Percentiles rank a stretch among this genome's conserved stretches.
phyloP scores from a whole-genome alignment of 2,888 invertebrate genomes.

The Apamea epomidion region DNA sequence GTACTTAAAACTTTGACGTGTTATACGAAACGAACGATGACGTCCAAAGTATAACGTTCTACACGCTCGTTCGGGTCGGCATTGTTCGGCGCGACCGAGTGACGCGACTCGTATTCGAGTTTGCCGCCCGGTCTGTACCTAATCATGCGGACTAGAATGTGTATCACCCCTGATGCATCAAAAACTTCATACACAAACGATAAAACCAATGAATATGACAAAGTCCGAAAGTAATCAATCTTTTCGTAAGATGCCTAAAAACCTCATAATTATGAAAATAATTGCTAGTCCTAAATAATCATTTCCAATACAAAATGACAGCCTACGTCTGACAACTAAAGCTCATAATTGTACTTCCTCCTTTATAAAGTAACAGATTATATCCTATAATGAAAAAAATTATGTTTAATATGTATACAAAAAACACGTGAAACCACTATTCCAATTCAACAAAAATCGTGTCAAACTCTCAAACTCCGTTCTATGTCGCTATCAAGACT shows the following conservation, averaged over 20 bases:
- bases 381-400: neutral
- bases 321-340: neutral
- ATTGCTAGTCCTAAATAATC: neutral
- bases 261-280: neutral
- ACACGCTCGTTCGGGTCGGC: too few relatives aligned
- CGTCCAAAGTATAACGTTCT: too few relatives aligned
- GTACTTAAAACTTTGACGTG: neutral
- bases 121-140: too few relatives aligned
- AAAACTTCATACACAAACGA: neutral
- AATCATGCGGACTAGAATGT: too few relatives aligned
- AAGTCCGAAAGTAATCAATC: neutral
- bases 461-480: neutral
- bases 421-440: too few relatives aligned
- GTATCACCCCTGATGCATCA: neutral
- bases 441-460: neutral
- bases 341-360: neutral
- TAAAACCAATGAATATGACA: neutral
- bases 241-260: neutral
- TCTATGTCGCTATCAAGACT: neutral
- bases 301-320: neutral
- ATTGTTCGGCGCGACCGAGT: accelerated
- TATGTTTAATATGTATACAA: neutral
- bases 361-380: neutral
- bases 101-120: neutral
- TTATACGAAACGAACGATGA: neutral